Evolutionary conservation across 1,140 invertebrate genomes (phyloP), one percentile per base, ranked within the genome.

Genomic region (Oncopodura yosiiana): DNA sequence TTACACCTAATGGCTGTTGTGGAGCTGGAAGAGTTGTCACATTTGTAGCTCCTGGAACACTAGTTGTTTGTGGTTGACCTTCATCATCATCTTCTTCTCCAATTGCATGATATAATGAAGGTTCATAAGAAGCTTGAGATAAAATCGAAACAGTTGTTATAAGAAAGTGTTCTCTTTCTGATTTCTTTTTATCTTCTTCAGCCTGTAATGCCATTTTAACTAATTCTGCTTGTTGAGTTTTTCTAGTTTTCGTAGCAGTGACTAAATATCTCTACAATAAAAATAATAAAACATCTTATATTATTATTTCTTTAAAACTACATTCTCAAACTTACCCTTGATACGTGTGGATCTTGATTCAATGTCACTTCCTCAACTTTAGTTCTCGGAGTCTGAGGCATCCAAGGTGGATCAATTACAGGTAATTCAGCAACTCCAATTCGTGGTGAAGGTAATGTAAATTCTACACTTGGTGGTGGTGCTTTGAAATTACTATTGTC

Each of bases 341-440:
- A 83, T 76, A 95, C 91, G 70, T 95, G 88, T 74, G 92, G 82
- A 68, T 98, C 94, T 71, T 99, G 93, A 73, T 94, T 97, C n/a
- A 98, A 80, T 0, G 94, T 94, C 52, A 98, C 92, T 75, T 98
- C 94, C 76, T 99, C 94, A 24, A 99, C 92, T 74, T 98, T 98
- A 1, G 91, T 91, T 71, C 96, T 96, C n/a, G n/a, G n/a, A 14
- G 92, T 87, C 68, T 93, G 84, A 0, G 96, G 91, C 79, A 92
- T 91, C 95, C 95, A 99, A 0, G 95, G 94, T 18, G 96, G 94
- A 76, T 99, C 95, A 0, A 97, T 89, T 2, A 98, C 91, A 2
- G 89, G 86, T 53, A 92, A 72, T 27, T 85, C 89, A 69, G 94
- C 90, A 21, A 92, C 88, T 5, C 95, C 95, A 63, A 99, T 97